Percentiles rank a stretch among this genome's conserved stretches.
Evolutionary conservation across 2,888 invertebrate genomes (phyloP).

Genomic region (Dermolepida albohirtum): DNA sequence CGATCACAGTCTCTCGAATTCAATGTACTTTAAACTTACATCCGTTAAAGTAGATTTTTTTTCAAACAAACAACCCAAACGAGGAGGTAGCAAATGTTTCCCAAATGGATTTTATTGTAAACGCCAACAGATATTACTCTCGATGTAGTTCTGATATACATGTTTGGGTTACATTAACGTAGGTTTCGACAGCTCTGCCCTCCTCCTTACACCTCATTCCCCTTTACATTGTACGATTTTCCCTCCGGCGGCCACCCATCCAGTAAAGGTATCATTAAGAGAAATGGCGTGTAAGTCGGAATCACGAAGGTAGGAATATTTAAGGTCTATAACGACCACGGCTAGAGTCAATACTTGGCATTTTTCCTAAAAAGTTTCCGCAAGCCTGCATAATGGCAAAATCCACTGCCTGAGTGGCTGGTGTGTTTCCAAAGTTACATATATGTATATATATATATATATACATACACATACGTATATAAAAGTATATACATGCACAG

Average conservation of each 20-base stretch:
- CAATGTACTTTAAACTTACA: too few relatives aligned
- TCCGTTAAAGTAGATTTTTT: too few relatives aligned
- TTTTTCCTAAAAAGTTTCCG: conserved; percentile 41
- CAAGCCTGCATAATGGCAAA: conserved; percentile 40
- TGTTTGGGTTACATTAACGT: conserved; percentile 62
- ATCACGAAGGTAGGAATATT: conserved; percentile 59
- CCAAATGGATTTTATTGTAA: too few relatives aligned
- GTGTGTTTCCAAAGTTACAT: conserved; percentile 7
- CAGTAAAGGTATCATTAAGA: conserved; percentile 63
- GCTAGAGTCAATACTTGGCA: conserved; percentile 46
- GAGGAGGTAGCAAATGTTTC: too few relatives aligned
- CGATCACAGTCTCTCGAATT: too few relatives aligned
- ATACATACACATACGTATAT: neutral
- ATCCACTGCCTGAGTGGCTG: conserved; percentile 3
- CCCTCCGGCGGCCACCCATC: conserved; percentile 46
- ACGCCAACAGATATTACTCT: conserved; percentile 14
- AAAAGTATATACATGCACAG: conserved; percentile 2
- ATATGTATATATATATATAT: conserved; percentile 1
- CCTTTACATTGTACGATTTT: neutral
- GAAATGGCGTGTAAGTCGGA: conserved; percentile 62
- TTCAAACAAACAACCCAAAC: too few relatives aligned
- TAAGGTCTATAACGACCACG: conserved; percentile 51
- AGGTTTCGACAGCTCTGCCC: conserved; percentile 43
- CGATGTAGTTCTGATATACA: conserved; percentile 51
- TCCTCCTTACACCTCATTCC: neutral